Base-by-base conservation (phyloP, 2,113 vertebrate genomes). In the Megaceryle torquata region DNA sequence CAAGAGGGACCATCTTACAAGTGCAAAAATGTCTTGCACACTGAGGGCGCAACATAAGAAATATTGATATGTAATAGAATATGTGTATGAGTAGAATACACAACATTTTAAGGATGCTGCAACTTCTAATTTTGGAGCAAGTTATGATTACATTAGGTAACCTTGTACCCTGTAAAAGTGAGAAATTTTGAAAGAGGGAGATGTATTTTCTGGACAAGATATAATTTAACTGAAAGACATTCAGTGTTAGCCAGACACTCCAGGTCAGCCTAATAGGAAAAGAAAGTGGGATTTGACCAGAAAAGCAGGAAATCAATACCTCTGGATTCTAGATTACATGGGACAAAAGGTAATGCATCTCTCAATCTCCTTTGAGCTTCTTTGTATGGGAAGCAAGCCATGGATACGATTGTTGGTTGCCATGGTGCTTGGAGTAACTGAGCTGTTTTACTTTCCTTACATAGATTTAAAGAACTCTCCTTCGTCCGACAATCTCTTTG, bases 341-440 rank as follows among this genome's bases (percentile, higher is more conserved):
- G 5, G 12, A 21, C 7, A 37, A 31, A 74, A 29, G 0, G 2
- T 20, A 9, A 19, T 0, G 0, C 14, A 16, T 41, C 26, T 65
- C 12, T 82, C 54, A 81, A 53, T 6, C 17, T 33, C 26, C 37
- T 50, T 50, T 75, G 16, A 79, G 10, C 5, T 53, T 53, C 41
- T 44, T 43, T 48, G 3, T 67, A 8, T 15, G 12, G 39, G 46
- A 65, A 43, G 37, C 33, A 46, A 59, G 7, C 4, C 39, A 82
- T 21, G 20, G 29, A 31, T 29, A 43, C 5, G 22, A 64, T 1
- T 77, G 15, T 35, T 60, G 25, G 11, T 39, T 72, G 15, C 35
- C 14, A 31, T 21, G 18, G 7, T 83, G n/a, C 29, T 92, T 81
- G 13, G 31, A 70, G 29, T 76, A 43, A 54, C 20, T 28, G 65